These are phyloP conservation scores for Sacculina carcini DNA, from an alignment of 2,888 invertebrate species.

Conservation along the genomic window DNA sequence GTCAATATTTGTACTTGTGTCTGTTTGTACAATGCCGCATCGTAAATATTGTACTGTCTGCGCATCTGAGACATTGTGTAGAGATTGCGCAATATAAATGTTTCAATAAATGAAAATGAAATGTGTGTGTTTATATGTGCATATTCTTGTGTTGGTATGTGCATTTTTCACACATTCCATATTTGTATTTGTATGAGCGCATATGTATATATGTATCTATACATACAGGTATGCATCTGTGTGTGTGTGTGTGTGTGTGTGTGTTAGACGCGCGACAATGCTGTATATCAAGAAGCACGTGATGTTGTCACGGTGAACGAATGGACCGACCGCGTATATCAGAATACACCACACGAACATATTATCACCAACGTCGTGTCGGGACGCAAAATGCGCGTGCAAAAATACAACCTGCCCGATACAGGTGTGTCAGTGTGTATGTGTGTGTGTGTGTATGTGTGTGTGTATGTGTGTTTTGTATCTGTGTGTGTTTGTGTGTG, in stretches of 20 bases:
- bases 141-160: too few species aligned
- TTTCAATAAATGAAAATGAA: too few species aligned
- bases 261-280: conserved; percentile 47
- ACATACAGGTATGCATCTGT: too few species aligned
- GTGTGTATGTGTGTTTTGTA: not conserved
- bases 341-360: conserved; percentile 74
- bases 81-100: too few species aligned
- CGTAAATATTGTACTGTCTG: too few species aligned
- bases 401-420: conserved; percentile 82
- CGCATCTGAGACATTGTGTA: too few species aligned
- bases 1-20: too few species aligned
- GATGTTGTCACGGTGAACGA: conserved; percentile 70
- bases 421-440: conserved; percentile 31
- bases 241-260: not conserved
- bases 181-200: too few species aligned
- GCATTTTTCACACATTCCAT: too few species aligned
- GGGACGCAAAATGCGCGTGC: conserved; percentile 67
- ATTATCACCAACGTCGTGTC: conserved; percentile 77
- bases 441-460: not conserved
- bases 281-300: conserved; percentile 63
- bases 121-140: too few species aligned
- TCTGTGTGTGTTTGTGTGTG: not conserved
- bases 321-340: conserved; percentile 80
- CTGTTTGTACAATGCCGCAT: too few species aligned
- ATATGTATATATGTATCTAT: too few species aligned